A percentile compares a stretch with the other conserved stretches of the same genome.
phyloP scores from a whole-genome alignment of 2,797 vertebrate species.

The Kryptopterus vitreolus region DNA sequence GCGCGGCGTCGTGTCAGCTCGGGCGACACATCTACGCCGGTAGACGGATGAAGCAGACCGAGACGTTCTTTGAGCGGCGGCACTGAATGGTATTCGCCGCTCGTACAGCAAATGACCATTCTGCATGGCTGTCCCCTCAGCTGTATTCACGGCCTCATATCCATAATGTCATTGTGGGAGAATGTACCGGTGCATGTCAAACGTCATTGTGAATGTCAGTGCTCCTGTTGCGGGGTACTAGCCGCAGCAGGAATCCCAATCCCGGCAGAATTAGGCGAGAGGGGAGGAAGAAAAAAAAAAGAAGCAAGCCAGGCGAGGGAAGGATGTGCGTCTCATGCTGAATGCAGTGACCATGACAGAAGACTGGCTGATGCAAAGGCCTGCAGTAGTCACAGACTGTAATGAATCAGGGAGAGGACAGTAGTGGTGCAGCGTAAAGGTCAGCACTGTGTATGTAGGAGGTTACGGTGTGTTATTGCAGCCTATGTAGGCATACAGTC shows the following conservation, averaged over 20 bases:
- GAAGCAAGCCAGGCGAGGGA: conserved; percentile 35
- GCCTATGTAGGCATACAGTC: not conserved
- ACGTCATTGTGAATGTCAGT: conserved; percentile 54
- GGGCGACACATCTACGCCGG: not conserved
- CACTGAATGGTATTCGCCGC: conserved; percentile 33
- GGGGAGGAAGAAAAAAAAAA: conserved; percentile 9
- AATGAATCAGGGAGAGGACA: conserved; percentile 59
- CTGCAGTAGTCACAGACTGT: conserved; percentile 42
- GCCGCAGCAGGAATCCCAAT: conserved; percentile 46
- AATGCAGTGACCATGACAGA: conserved; percentile 50
- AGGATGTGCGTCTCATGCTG: conserved; percentile 48
- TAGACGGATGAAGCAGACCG: conserved; percentile 32
- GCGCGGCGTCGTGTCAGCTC: not conserved
- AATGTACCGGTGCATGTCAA: conserved; percentile 47
- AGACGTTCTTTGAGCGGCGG: conserved; percentile 33
- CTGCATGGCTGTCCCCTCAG: conserved; percentile 2
- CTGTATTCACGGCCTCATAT: conserved; percentile 37
- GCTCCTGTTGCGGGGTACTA: conserved; percentile 42
- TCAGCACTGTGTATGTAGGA: conserved; percentile 39
- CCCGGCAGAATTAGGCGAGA: conserved; percentile 37
- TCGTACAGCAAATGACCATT: conserved; percentile 28
- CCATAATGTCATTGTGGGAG: conserved; percentile 36
- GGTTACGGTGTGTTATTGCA: conserved; percentile 2
- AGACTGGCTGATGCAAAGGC: conserved; percentile 41
- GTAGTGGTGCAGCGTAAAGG: conserved; percentile 57